Evolutionary conservation across 1,140 invertebrate genomes (phyloP).

Genomic region (Micrasema minimum): DNA sequence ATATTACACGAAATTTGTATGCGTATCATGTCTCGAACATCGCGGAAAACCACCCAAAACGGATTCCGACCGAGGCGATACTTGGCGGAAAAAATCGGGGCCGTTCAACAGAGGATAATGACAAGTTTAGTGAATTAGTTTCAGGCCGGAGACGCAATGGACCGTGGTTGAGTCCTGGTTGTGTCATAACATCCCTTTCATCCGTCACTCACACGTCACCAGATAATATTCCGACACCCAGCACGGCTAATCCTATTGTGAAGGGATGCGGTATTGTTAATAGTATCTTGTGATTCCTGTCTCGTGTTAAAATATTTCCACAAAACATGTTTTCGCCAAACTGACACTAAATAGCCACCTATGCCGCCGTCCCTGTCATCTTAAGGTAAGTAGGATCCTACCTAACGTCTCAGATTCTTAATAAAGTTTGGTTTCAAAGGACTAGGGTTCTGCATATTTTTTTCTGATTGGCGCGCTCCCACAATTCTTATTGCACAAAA

Average conservation of each 20-base stretch:
- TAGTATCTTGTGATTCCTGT: conserved; percentile 9
- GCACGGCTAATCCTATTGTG: conserved; percentile 27
- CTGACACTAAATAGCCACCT: conserved; percentile 14
- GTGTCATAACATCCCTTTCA: conserved; percentile 51
- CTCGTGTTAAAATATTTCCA: conserved; percentile 22
- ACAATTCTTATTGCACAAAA: no score
- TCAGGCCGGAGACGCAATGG: conserved; percentile 17
- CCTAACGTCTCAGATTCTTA: no score
- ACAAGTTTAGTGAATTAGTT: conserved; percentile 44
- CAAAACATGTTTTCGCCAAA: conserved; percentile 22
- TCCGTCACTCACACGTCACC: conserved; percentile 48
- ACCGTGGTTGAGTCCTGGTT: conserved; percentile 16
- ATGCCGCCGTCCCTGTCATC: background rate
- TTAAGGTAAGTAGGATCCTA: no score
- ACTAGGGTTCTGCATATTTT: no score
- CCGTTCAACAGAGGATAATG: conserved; percentile 37
- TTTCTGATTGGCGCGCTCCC: no score
- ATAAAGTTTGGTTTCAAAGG: no score
- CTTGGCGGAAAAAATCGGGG: conserved; percentile 10
- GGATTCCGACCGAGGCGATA: background rate
- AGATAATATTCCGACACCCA: conserved; percentile 21
- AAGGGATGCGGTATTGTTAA: conserved; percentile 12
- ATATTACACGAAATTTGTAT: conserved; percentile 4
- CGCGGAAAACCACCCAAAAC: background rate
- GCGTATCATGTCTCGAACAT: background rate